These are phyloP conservation scores for Acanthosepion esculentum DNA, from an alignment of 2,888 invertebrate genomes.

Conservation along the genomic window DNA sequence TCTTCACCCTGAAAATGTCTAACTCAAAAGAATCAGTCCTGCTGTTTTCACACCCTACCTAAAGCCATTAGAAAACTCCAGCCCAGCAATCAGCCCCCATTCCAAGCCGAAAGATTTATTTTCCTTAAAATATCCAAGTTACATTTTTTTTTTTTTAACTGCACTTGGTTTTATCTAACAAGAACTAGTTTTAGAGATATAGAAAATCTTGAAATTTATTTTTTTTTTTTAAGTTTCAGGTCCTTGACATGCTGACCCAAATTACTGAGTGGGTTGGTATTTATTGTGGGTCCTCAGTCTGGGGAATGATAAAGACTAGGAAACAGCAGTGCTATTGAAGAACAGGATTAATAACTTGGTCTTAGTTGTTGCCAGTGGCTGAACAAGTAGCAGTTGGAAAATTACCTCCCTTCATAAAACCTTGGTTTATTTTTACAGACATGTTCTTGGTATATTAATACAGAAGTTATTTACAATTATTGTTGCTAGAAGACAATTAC, in stretches of 20 bases:
- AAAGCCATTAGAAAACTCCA: neutral
- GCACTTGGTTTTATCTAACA: neutral
- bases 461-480: too few relatives aligned
- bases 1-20: neutral
- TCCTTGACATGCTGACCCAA: slow-evolving; percentile 33
- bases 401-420: neutral
- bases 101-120: neutral
- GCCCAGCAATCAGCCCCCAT: neutral
- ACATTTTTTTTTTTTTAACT: neutral
- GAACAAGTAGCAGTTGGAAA: neutral
- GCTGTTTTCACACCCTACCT: neutral
- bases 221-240: neutral
- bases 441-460: too few relatives aligned
- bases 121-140: neutral
- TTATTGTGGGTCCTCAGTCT: slow-evolving; percentile 33
- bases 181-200: neutral
- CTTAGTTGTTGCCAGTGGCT: slow-evolving; percentile 14
- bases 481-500: neutral
- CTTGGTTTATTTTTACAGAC: too few relatives aligned
- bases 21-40: neutral
- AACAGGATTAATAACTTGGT: neutral
- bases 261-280: neutral
- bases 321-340: neutral
- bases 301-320: neutral
- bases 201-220: neutral